Conservation (phyloP, 2,888 invertebrate genomes). For the Rotaria sp. region DNA sequence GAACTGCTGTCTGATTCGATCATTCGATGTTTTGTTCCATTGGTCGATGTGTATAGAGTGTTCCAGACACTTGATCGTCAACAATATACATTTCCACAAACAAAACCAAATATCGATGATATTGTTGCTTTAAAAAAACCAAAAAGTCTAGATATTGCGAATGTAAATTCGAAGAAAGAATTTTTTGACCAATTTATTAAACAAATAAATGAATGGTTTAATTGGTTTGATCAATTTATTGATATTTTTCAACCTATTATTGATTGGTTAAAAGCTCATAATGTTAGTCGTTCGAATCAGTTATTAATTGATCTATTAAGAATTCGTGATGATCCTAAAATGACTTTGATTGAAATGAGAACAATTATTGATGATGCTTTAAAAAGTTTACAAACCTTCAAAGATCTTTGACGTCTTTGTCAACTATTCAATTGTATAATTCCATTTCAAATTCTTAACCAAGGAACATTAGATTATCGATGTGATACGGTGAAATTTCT, state of each 20-base stretch:
- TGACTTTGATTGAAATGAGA: not conserved
- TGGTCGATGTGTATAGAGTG: not conserved
- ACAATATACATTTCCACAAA: not conserved
- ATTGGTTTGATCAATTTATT: slow-evolving; percentile 6
- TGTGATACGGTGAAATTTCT: not conserved
- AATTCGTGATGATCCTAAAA: not conserved
- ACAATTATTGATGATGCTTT: not conserved
- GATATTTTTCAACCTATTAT: slow-evolving; percentile 21
- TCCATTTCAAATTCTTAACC: not conserved
- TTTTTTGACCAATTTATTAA: not conserved
- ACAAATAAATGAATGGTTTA: not conserved
- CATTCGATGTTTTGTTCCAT: not conserved
- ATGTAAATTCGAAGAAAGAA: not conserved
- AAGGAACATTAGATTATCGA: not conserved
- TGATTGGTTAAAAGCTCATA: not conserved
- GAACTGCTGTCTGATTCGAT: not conserved
- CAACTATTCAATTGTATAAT: slow-evolving; percentile 6
- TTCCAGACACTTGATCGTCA: not conserved
- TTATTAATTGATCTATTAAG: not conserved
- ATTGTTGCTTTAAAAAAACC: not conserved
- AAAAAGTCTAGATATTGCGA: not conserved
- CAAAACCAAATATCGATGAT: not conserved
- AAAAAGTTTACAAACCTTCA: not conserved
- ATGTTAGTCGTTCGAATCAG: not conserved
- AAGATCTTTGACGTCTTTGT: slow-evolving; percentile 17